Evolutionary conservation across 2,888 invertebrate genomes (phyloP).

Genomic region (Scaptomyza cyrtandrae): DNA sequence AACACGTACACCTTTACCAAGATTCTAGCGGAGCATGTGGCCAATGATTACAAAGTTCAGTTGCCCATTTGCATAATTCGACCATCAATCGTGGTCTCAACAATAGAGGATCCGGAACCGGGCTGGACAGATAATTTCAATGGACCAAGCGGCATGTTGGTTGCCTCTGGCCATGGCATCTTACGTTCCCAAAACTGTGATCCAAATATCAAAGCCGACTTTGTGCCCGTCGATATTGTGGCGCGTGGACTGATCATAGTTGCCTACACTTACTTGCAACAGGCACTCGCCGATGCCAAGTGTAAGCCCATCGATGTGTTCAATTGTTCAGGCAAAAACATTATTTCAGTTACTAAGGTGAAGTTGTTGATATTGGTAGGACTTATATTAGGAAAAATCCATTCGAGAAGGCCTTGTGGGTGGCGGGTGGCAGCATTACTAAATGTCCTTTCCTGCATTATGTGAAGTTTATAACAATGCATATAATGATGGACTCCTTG

Average conservation of each 20-base stretch:
- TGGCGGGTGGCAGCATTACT: slow-evolving; percentile 87
- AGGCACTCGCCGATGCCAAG: slow-evolving; percentile 11
- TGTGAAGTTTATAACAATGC: slow-evolving; percentile 89
- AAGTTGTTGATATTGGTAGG: slow-evolving; percentile 87
- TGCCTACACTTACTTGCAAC: slow-evolving; percentile 43
- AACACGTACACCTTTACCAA: slow-evolving; percentile 97
- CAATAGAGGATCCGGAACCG: slow-evolving; percentile 87
- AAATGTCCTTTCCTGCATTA: slow-evolving; percentile 87
- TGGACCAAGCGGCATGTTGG: slow-evolving; percentile 91
- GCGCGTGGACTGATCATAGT: slow-evolving; percentile 75
- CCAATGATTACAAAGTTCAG: slow-evolving; percentile 88
- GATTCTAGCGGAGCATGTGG: slow-evolving; percentile 92
- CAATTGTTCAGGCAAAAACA: slow-evolving; percentile 91
- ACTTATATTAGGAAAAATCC: slow-evolving; percentile 86
- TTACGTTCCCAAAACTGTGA: slow-evolving; percentile 89
- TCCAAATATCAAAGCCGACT: slow-evolving; percentile 88
- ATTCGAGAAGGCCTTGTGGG: slow-evolving; percentile 89
- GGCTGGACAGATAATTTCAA: slow-evolving; percentile 98
- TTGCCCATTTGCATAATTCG: slow-evolving; percentile 92
- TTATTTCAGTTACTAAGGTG: slow-evolving; percentile 88
- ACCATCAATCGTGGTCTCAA: slow-evolving; percentile 92
- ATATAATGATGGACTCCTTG: slow-evolving; percentile 90
- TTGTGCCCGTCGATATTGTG: slow-evolving; percentile 92
- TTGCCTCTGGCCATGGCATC: slow-evolving; percentile 90
- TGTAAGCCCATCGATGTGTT: slow-evolving; percentile 87